Evolutionary conservation across 2,797 vertebrate species (phyloP).

Genomic region (Furcifer pardalis): DNA sequence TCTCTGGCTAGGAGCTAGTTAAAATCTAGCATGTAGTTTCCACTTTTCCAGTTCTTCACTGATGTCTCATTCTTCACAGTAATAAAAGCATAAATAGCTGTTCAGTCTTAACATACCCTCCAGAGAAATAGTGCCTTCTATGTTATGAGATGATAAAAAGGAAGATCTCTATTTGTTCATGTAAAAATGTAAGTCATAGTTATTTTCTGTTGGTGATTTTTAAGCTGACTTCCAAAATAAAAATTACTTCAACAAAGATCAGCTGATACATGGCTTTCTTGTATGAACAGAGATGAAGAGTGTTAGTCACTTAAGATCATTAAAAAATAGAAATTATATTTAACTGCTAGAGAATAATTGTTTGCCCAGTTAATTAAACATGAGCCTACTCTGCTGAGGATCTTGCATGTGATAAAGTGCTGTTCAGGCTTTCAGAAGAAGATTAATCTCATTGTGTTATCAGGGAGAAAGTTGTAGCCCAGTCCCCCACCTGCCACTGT

Average conservation of each 20-base stretch:
- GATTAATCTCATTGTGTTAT: too few relatives aligned
- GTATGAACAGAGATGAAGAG: background rate
- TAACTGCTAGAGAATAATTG: background rate
- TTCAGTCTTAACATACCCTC: background rate
- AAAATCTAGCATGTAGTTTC: background rate
- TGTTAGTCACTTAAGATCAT: background rate
- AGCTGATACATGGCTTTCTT: background rate
- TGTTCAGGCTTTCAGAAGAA: too few relatives aligned
- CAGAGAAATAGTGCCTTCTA: background rate
- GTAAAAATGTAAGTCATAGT: background rate
- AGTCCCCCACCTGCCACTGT: too few relatives aligned
- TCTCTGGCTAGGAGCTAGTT: background rate
- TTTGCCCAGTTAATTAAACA: background rate
- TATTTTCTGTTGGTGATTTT: background rate
- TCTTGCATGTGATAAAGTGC: background rate
- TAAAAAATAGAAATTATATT: background rate
- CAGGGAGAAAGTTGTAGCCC: too few relatives aligned
- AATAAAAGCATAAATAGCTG: slow-evolving; percentile 3
- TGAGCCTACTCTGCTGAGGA: background rate
- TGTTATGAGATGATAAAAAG: background rate
- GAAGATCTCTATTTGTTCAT: background rate
- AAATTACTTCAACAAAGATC: background rate
- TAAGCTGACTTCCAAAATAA: background rate
- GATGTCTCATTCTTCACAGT: background rate
- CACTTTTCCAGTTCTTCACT: background rate